These are phyloP conservation scores for Microplitis deprimator DNA, from an alignment of 2,888 invertebrate species.

Conservation along the genomic window DNA sequence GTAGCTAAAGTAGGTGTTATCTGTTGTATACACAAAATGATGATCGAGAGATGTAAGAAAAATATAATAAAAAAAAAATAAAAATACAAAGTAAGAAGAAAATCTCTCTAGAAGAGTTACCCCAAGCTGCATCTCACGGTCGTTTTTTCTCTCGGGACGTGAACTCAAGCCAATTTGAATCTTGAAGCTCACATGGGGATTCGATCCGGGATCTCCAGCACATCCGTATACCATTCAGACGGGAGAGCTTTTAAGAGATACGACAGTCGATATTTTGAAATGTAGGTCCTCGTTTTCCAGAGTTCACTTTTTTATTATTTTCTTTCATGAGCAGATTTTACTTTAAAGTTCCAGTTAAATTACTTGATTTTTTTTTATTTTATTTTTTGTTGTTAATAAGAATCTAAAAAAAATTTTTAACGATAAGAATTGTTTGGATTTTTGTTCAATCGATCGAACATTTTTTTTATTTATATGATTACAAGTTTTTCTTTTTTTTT, in stretches of 20 bases:
- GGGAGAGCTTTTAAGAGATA: not conserved
- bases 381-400: not conserved
- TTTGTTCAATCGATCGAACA: no score
- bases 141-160: constrained; percentile 28
- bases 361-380: not conserved
- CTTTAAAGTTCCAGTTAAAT: not conserved
- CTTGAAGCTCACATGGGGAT: constrained; percentile 29
- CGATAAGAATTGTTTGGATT: no score
- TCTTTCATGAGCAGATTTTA: not conserved
- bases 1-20: not conserved
- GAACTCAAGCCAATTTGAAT: constrained; percentile 40
- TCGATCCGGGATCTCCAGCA: constrained; percentile 10
- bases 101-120: constrained; percentile 11
- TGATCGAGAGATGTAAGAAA: constrained; percentile 26
- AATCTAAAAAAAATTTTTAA: no score
- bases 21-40: constrained; percentile 20
- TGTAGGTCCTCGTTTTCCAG: not conserved
- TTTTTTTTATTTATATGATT: no score
- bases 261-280: constrained; percentile 11
- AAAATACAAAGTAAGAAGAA: not conserved
- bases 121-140: constrained; percentile 23
- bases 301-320: not conserved
- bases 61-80: constrained; percentile 27
- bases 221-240: constrained; percentile 7
- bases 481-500: no score